Evolutionary conservation across 2,113 vertebrate species (phyloP), one percentile per base, ranked within the genome.

Genomic region (Alosa alosa): DNA sequence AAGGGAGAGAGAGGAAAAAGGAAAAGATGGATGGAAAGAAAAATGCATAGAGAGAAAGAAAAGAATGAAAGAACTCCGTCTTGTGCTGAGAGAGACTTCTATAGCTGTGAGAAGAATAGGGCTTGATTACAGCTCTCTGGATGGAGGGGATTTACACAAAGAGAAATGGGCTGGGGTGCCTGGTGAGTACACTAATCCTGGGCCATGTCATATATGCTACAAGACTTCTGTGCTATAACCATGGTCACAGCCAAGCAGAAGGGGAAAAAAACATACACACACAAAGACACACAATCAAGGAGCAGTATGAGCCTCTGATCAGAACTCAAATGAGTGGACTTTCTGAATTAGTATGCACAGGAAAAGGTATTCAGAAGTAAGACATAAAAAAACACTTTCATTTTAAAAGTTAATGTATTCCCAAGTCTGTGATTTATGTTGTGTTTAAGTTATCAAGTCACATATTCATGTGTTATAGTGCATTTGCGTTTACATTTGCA

Each of bases 101-200:
- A 13, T 44, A 82, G 41, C 57, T 64, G 36, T 45, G 36, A 1
- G 87, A 83, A 84, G 60, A 88, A 85, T 82, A 7, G 87, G 44
- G 64, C 22, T 81, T 84, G 85, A 88, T 86, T 82, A 47, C 39
- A 25, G 31, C 83, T 18, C 83, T 57, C 39, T 45, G 52, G 4
- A 41, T 78, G 31, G 36, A 78, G 13, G 31, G 41, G 72, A 78
- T 78, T 36, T 36, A 39, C 31, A 78, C 72, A 36, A 31, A 78
- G 60, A 39, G 72, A 39, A 39, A 78, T 36, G 4, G 39, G 25
- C 72, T 17, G 31, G 72, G 31, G 72, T 11, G 72, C 72, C 13
- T 36, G 31, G 72, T 17, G 31, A 13, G 10, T 6, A 15, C 31
- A 39, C 10, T 39, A 60, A 60, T 60, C 13, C 55, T 60, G 15